phyloP scores from a whole-genome alignment of 2,888 invertebrate species.

The Drosophila tripunctata region DNA sequence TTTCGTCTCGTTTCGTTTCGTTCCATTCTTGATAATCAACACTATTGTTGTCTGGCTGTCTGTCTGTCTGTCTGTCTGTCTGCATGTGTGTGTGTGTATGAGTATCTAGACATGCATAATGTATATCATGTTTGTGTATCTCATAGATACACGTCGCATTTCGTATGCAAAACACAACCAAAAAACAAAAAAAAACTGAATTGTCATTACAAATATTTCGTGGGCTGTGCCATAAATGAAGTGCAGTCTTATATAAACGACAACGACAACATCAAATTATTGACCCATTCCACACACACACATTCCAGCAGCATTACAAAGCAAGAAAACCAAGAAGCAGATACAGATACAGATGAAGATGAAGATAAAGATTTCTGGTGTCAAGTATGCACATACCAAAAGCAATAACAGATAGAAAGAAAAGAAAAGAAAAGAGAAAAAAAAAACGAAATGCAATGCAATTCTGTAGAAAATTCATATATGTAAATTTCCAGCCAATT shows the following conservation, averaged over 20 bases:
- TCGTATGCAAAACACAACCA: constrained; percentile 64
- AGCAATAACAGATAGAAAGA: not conserved
- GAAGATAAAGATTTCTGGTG: not conserved
- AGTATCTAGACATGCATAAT: constrained; percentile 29
- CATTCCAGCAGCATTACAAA: not conserved
- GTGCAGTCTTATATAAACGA: constrained; percentile 32
- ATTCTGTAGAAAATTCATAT: constrained; percentile 1
- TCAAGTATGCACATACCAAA: not conserved
- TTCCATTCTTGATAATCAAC: constrained; percentile 21
- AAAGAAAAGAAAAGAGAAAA: no score
- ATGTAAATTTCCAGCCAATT: constrained; percentile 22
- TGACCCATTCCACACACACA: constrained; percentile 6
- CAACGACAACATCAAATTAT: constrained; percentile 6
- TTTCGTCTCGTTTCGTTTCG: not conserved
- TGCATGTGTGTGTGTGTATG: not conserved
- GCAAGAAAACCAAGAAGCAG: not conserved
- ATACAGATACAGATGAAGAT: not conserved
- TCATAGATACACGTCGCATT: constrained; percentile 53
- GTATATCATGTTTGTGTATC: constrained; percentile 41
- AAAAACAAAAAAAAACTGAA: constrained; percentile 1
- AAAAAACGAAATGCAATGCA: not conserved
- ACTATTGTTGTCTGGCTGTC: not conserved
- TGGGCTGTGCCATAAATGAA: constrained; percentile 24
- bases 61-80: constrained; percentile 2
- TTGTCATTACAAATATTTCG: constrained; percentile 31